Conservation (phyloP, 2,113 vertebrate genomes). For the Megaceryle torquata region DNA sequence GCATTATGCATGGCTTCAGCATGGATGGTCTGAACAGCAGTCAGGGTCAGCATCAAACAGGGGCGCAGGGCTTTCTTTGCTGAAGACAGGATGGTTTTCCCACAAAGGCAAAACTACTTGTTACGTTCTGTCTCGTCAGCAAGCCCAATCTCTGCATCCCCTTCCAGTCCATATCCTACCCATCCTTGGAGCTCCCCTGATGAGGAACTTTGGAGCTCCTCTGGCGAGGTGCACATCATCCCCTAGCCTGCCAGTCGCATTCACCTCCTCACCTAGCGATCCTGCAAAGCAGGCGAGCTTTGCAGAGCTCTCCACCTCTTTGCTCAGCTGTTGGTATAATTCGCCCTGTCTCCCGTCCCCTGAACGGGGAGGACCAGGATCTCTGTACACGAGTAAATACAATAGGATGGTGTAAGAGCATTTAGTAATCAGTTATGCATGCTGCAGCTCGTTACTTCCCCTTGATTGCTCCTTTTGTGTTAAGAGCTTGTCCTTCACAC, state of each 20-base stretch:
- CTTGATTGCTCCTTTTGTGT: conserved; percentile 44
- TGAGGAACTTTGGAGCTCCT: background rate
- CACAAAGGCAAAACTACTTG: background rate
- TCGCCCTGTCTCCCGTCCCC: background rate
- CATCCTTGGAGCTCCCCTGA: background rate
- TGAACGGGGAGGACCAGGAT: accelerated
- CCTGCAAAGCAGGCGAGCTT: background rate
- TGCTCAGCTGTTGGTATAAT: background rate
- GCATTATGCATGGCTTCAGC: background rate
- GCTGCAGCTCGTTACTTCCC: background rate
- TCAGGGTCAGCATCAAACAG: background rate
- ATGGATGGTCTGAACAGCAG: background rate
- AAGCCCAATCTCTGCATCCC: background rate
- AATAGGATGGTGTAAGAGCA: background rate
- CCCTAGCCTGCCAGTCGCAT: background rate
- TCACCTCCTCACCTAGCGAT: background rate
- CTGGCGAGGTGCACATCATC: accelerated
- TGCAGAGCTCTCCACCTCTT: background rate
- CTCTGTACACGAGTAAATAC: background rate
- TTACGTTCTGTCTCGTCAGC: background rate
- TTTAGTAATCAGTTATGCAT: background rate
- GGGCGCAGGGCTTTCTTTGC: background rate
- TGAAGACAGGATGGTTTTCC: background rate
- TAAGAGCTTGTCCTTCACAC: conserved; percentile 29
- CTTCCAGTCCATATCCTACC: background rate